Conservation (phyloP, 2,888 invertebrate genomes). For the Drosophila anceps region DNA sequence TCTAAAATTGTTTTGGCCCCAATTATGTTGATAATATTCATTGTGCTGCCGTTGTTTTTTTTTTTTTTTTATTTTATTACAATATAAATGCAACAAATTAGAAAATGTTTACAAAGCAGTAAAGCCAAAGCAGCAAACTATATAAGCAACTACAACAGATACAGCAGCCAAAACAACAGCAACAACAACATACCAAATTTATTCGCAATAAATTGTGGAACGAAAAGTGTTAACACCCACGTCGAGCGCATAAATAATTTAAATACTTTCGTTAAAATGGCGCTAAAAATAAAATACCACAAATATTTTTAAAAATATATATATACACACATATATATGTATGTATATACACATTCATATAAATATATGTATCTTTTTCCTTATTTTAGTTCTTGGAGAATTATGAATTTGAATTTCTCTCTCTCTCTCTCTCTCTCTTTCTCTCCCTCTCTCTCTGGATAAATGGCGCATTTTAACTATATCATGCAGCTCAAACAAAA, state of each 20-base stretch:
- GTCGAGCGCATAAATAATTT: constrained; percentile 73
- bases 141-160: constrained; percentile 31
- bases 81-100: constrained; percentile 61
- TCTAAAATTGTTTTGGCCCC: constrained; percentile 34
- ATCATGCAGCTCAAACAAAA: background rate
- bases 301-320: constrained; percentile 31
- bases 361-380: constrained; percentile 8
- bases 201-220: constrained; percentile 74
- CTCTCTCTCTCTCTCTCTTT: background rate
- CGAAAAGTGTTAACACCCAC: constrained; percentile 77
- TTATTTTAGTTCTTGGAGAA: constrained; percentile 27
- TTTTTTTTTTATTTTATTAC: no score
- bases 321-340: background rate
- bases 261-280: constrained; percentile 67
- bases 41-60: constrained; percentile 12
- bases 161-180: constrained; percentile 14
- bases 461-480: background rate
- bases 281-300: constrained; percentile 62
- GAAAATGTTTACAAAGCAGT: constrained; percentile 66
- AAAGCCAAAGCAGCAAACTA: constrained; percentile 34
- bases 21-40: constrained; percentile 24
- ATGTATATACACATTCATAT: constrained; percentile 2
- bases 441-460: no score
- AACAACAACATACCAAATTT: constrained; percentile 37
- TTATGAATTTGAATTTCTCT: constrained; percentile 27